Base-by-base conservation (phyloP, 2,797 vertebrate species). In the Sebastolobus alascanus region DNA sequence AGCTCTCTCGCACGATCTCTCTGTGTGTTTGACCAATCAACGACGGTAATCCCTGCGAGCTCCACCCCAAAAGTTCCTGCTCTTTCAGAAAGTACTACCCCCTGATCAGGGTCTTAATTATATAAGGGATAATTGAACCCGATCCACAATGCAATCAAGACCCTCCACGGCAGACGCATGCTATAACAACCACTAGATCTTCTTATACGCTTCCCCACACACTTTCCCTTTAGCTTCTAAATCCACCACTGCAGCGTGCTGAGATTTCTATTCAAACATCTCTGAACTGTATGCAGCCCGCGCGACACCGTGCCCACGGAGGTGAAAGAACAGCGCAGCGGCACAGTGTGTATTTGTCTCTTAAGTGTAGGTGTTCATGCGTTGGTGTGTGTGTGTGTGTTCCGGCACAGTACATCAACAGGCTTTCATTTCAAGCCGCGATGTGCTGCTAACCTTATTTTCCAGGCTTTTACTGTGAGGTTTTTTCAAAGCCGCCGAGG, bases 401-500 rank as follows among this genome's bases (percentile, higher is more conserved):
- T 77, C 61, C n/a, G 22, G 37, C 54, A 60, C 54, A 60, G 77
- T 33, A 79, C 89, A 89, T 90, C 81, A 90, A 84, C 88, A 81
- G 86, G 87, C 83, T 91, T 94, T 91, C 82, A 84, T 82, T 92
- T 90, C 84, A 88, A 92, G 87, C 90, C 84, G 88, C 31, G 72
- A 85, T 79, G 87, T 56, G 67, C 89, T 89, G 67, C 89, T 89
- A 85, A 92, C 87, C 83, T 87, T 91, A 85, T 93, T 94, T 91
- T 92, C 68, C 77, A 83, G 55, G 84, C 84, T 87, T 90, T 87
- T 90, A 16, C 82, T 82, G 65, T 76, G 3, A 68, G 80, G 73
- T 82, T 92, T 40, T 40, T 83, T 91, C 69, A 90, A 91, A 87
- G 86, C 73, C 13, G 58, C 75, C 2, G 37, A 84, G 76, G 68